phyloP scores from a whole-genome alignment of 2,113 vertebrate genomes.

The Todiramphus chloris region DNA sequence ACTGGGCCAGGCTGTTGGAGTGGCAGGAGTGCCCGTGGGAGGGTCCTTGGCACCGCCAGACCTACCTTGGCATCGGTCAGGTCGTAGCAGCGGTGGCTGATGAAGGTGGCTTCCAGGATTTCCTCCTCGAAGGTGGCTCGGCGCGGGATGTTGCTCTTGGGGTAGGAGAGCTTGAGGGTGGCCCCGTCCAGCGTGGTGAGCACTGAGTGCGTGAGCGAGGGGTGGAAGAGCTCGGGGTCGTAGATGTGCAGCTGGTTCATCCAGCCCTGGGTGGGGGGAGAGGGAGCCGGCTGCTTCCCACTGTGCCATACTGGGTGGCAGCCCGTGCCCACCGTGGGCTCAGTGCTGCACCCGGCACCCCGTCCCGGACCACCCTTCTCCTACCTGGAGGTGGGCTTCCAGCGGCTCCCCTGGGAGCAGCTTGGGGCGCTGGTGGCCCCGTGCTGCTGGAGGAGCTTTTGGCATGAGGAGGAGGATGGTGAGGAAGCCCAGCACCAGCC shows the following conservation, averaged over 20 bases:
- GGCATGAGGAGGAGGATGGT: constrained; percentile 76
- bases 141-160: constrained; percentile 79
- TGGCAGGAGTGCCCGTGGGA: accelerated
- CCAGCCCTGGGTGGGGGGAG: constrained; percentile 80
- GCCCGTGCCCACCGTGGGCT: background rate
- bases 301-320: background rate
- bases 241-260: constrained; percentile 85
- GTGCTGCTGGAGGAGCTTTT: background rate
- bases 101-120: constrained; percentile 67
- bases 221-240: constrained; percentile 82
- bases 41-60: accelerated
- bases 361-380: background rate
- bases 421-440: background rate
- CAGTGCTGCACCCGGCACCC: background rate
- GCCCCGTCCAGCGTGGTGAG: constrained; percentile 80
- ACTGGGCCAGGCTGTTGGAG: background rate
- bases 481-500: constrained; percentile 83
- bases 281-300: background rate
- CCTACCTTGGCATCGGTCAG: constrained; percentile 81
- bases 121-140: constrained; percentile 80
- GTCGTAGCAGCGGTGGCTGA: constrained; percentile 76
- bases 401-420: background rate
- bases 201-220: constrained; percentile 82
- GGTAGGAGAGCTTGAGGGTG: constrained; percentile 80
- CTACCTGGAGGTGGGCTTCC: constrained; percentile 77